Percentiles rank a stretch among this genome's conserved stretches.
phyloP scores from a whole-genome alignment of 2,113 vertebrate genomes.

The Myotis yumanensis region DNA sequence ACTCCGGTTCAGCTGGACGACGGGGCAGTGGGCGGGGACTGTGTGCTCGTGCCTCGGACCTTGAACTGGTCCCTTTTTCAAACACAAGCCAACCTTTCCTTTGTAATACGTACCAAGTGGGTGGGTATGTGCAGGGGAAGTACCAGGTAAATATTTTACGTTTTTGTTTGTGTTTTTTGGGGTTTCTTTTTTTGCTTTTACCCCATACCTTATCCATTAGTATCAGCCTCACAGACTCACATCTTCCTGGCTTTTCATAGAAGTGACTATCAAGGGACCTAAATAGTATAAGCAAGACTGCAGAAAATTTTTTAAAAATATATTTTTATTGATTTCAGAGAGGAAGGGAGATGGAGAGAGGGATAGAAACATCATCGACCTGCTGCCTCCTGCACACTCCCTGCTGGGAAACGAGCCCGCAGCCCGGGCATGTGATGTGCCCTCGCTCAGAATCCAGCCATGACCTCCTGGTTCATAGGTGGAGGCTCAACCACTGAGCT shows the following conservation, averaged over 20 bases:
- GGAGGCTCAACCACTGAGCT: no score
- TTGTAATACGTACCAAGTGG: fast-evolving
- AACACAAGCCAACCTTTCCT: background rate
- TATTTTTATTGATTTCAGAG: no score
- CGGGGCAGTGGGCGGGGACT: background rate
- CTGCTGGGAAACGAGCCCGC: no score
- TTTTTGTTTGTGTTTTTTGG: background rate
- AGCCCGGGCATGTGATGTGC: no score
- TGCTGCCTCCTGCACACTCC: no score
- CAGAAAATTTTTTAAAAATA: background rate
- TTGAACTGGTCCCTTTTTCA: background rate
- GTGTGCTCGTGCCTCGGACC: background rate
- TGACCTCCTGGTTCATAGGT: no score
- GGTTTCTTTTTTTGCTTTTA: background rate
- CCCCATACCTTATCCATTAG: background rate
- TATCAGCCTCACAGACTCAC: background rate
- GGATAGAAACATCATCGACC: no score
- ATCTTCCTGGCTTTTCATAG: background rate
- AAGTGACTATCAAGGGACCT: background rate
- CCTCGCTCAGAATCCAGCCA: no score
- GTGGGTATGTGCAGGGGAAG: background rate
- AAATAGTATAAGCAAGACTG: background rate
- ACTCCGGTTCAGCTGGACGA: background rate
- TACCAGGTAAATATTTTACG: background rate
- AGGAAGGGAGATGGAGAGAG: background rate